Evolutionary conservation across 2,797 vertebrate genomes (phyloP), one percentile per base, ranked within the genome.

Genomic region (Dicrostonyx torquatus): DNA sequence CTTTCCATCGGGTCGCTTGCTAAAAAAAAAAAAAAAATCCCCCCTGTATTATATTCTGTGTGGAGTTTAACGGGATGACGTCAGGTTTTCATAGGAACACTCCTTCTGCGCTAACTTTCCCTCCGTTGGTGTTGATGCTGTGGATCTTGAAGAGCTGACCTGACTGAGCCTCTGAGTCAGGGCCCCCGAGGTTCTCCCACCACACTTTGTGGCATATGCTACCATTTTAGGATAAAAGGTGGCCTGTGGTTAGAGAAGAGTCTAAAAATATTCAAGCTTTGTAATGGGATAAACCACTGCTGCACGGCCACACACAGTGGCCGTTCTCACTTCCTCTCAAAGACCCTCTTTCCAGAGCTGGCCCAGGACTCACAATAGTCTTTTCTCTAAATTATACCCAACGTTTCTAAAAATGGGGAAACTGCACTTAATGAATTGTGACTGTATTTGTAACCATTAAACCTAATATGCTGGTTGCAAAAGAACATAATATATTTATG

Each of bases 21-120:
- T 89, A 96, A 96, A n/a, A n/a, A n/a, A n/a, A n/a, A n/a, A n/a
- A n/a, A n/a, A n/a, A 97, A 96, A 95, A 95, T 92, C 76, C 13
- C 10, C 95, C 94, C 76, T 70, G 64, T 68, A 92, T n/a, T 92
- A 88, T 37, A 91, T 83, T 96, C 92, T 80, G 60, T 89, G 95
- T 85, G 87, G 93, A 95, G 92, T 94, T 93, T 97, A 97, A 82
- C 53, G 60, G 89, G 97, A 96, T 55, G 89, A 94, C 94, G 95
- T 0, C 43, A 48, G 0, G 1, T 95, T 97, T 96, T 96, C 95
- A 70, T 91, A 87, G 4, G 77, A 94, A 95, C 83, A 97, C 92
- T 62, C 40, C 29, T 87, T 37, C 0, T 0, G 6, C 20, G 2
- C 15, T 90, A 92, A 96, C 55, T 85, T 83, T 92, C 43, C 45